Base-by-base conservation (phyloP, 30 jellyfish, hydroid and myxozoan species). In the Turritopsis rubra region DNA sequence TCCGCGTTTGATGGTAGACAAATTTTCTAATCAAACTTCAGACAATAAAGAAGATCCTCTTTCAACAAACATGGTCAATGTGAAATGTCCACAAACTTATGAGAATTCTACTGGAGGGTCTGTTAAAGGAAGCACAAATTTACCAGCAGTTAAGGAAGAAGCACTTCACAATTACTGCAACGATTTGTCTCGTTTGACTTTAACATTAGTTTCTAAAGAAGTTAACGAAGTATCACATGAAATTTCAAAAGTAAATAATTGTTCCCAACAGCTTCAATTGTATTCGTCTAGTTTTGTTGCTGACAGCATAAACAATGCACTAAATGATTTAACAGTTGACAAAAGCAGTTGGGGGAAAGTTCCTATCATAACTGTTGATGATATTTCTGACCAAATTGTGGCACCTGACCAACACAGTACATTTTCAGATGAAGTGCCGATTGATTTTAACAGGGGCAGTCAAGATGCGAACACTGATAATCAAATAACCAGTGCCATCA, bases 301-400 rank as follows among this genome's bases (percentile, higher is more conserved):
- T 68, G 77, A 68, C 28, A n/a, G 77, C 30, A 68, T 68, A 23
- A 68, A 68, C 30, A 68, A 68, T 68, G 77, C 77, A 23, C 28
- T n/a, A 19, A 23, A n/a, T 23, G 77, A 68, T 27, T 68, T 68
- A 27, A 23, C 28, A 23, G 30, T 22, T n/a, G 30, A 9, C 8
- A 68, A 68, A 18, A 60, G 22, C 73, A 60, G 21, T 17, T 27
- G 16, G 28, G 77, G 28, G 16, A 19, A 68, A 8, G 77, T n/a
- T 7, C 0, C 30, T 68, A n/a, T 27, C 9, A 68, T 23, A 68
- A 68, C 77, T 68, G 13, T 41, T 41, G 60, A 41, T 13, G 60
- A 41, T 41, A 3, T 5, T 41, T 41, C 60, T 41, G 13, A 41
- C 13, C 60, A 41, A 41, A 41, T 3, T 41, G 60, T 41, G 13